Conservation (phyloP, 2,113 vertebrate species). For the Sitta europaea region DNA sequence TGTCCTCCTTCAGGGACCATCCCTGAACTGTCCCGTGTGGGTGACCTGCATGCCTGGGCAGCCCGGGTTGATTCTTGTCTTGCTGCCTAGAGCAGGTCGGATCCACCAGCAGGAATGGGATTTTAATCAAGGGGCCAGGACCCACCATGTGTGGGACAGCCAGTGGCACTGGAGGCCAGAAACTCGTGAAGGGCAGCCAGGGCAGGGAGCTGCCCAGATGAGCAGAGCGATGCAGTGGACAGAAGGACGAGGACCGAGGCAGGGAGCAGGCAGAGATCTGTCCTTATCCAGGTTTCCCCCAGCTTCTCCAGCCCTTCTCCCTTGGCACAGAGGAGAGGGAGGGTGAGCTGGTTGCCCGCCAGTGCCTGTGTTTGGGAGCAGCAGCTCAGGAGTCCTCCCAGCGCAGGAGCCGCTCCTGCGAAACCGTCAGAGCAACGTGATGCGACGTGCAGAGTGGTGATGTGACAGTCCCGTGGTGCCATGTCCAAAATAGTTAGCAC, state of each 20-base stretch:
- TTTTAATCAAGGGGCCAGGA: not conserved
- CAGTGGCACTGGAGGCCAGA: not conserved
- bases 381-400: not conserved
- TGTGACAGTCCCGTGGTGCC: conserved; percentile 49
- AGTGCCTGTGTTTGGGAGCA: conserved; percentile 4
- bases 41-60: not conserved
- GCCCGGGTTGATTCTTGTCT: not conserved
- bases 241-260: fast-evolving
- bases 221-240: not conserved
- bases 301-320: not conserved
- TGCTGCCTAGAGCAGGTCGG: fast-evolving
- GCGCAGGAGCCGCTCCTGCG: not conserved
- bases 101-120: not conserved
- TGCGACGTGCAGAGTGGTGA: not conserved
- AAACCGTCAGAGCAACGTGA: conserved; percentile 26
- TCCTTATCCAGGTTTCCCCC: not conserved
- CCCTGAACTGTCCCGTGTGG: not conserved
- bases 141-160: not conserved
- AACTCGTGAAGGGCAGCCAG: not conserved
- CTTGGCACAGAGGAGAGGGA: fast-evolving
- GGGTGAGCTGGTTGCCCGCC: not conserved
- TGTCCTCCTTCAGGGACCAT: not conserved
- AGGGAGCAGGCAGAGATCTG: not conserved
- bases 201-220: not conserved
- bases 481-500: conserved; percentile 41